Evolutionary conservation across 2,888 invertebrate genomes (phyloP).

Genomic region (Vannuccia rotundouncinata): DNA sequence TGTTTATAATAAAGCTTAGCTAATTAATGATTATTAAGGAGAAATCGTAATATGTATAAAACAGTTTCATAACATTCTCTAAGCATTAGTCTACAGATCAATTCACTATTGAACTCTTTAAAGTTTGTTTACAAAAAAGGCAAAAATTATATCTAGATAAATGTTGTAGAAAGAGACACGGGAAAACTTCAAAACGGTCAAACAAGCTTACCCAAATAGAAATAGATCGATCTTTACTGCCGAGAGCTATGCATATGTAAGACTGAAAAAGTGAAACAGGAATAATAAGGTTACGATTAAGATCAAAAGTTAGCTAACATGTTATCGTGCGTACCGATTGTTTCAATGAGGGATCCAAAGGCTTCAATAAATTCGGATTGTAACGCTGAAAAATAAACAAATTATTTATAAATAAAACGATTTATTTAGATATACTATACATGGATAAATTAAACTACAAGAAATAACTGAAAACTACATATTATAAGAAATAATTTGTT

Average conservation of each 20-base stretch:
- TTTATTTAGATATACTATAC: neutral
- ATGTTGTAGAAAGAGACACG: no score
- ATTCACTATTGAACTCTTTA: no score
- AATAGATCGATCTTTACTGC: slow-evolving; percentile 82
- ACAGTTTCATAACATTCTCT: no score
- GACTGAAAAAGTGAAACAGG: slow-evolving; percentile 45
- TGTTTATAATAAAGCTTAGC: no score
- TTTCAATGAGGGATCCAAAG: slow-evolving; percentile 47
- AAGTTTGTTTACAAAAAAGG: no score
- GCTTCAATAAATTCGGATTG: slow-evolving; percentile 78
- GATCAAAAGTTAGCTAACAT: neutral
- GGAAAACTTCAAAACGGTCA: no score
- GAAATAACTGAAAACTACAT: neutral
- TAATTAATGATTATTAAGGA: no score
- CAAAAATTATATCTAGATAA: no score
- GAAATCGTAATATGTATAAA: no score
- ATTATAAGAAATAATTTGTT: no score
- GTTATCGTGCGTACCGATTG: neutral
- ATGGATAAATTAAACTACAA: neutral
- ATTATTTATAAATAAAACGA: no score
- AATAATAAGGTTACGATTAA: neutral
- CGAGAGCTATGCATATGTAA: slow-evolving; percentile 69
- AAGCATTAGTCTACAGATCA: no score
- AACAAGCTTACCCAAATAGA: slow-evolving; percentile 74
- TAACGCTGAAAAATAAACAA: slow-evolving; percentile 65